These are phyloP conservation scores for Ips typographus DNA, from an alignment of 1,140 invertebrate genomes.

Conservation along the genomic window DNA sequence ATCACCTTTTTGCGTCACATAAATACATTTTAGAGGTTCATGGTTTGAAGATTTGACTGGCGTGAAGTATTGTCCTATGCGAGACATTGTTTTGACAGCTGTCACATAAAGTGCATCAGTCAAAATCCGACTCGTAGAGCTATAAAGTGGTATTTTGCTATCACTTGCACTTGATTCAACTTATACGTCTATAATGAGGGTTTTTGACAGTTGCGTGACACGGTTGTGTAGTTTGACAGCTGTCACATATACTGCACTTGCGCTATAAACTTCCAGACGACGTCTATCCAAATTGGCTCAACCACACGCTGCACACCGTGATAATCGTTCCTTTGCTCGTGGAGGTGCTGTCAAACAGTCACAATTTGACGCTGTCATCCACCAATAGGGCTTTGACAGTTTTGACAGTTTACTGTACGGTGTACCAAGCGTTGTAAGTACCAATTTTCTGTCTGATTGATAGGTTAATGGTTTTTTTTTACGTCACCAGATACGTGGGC, in stretches of 20 bases:
- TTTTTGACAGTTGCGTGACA: not conserved
- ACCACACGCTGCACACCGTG: slow-evolving; percentile 36
- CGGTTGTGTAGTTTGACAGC: no score
- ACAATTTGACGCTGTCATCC: slow-evolving; percentile 18
- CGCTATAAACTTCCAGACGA: slow-evolving; percentile 18
- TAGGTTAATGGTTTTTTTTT: slow-evolving; percentile 12
- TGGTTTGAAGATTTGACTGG: no score
- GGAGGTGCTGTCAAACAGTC: slow-evolving; percentile 25
- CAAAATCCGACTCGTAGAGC: no score
- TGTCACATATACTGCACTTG: not conserved
- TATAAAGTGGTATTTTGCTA: no score
- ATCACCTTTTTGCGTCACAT: no score
- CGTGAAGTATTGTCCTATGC: no score
- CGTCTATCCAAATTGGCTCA: slow-evolving; percentile 36
- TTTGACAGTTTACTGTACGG: slow-evolving; percentile 13
- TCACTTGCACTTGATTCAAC: no score
- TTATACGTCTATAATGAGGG: not conserved
- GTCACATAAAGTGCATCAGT: no score
- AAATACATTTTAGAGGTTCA: no score
- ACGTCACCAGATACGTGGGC: slow-evolving; percentile 24
- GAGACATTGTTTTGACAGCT: no score
- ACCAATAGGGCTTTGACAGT: slow-evolving; percentile 7
- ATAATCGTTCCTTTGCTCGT: slow-evolving; percentile 33
- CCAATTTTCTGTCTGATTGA: not conserved
- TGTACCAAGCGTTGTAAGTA: slow-evolving; percentile 37